Evolutionary conservation across 2,797 vertebrate genomes (phyloP).

Genomic region (Apogon hyalosoma): DNA sequence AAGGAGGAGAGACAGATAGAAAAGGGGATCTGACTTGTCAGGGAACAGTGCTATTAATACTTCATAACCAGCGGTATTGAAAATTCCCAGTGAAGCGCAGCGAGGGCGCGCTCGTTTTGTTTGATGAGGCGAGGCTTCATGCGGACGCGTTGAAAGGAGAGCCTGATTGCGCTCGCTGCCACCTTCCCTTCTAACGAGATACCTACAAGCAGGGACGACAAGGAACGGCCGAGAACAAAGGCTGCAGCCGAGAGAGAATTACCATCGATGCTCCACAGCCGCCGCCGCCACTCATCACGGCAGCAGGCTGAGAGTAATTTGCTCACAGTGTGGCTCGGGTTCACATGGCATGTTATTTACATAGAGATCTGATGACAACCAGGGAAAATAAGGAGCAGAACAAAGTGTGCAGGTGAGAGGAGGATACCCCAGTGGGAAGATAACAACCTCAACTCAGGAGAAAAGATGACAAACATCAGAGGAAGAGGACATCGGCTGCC

Average conservation of each 20-base stretch:
- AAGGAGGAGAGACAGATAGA: conserved; percentile 38
- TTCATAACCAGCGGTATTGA: conserved; percentile 78
- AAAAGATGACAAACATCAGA: neutral
- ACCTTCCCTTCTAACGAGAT: conserved; percentile 72
- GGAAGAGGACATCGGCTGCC: neutral
- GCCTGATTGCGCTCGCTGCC: conserved; percentile 68
- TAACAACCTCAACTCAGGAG: conserved; percentile 15
- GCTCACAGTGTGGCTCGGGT: conserved; percentile 42
- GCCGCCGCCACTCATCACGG: conserved; percentile 6
- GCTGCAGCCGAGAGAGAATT: conserved; percentile 36
- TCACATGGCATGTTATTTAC: conserved; percentile 39
- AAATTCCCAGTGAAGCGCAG: conserved; percentile 77
- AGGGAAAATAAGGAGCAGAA: neutral
- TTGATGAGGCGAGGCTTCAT: conserved; percentile 72
- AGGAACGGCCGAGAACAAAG: conserved; percentile 60
- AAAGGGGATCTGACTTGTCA: conserved; percentile 63
- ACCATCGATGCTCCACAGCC: conserved; percentile 37
- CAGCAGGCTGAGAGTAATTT: conserved; percentile 39
- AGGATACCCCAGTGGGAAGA: neutral
- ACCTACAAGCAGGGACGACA: conserved; percentile 52
- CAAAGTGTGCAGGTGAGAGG: conserved; percentile 3
- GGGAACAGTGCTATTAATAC: conserved; percentile 79
- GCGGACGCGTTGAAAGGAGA: conserved; percentile 59
- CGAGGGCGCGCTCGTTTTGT: conserved; percentile 58
- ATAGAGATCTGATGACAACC: conserved; percentile 17